Conservation (phyloP, 2,113 vertebrate species). For the Scatophagus argus region DNA sequence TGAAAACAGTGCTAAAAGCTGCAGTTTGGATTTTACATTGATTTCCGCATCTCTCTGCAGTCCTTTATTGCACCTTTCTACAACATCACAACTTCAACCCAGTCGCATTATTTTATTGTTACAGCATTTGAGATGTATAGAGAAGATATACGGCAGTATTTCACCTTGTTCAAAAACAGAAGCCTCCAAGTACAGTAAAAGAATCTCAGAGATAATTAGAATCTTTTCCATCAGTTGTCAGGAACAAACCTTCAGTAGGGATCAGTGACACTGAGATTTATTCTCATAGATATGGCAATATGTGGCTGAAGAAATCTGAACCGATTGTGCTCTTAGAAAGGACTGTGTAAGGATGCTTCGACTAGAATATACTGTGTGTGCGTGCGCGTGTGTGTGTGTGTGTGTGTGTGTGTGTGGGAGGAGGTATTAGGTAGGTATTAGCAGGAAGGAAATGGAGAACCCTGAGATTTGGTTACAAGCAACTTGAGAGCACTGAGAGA, state of each 20-base stretch:
- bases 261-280: conserved; percentile 43
- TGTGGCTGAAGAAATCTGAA: conserved; percentile 19
- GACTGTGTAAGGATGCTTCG: not conserved
- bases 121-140: not conserved
- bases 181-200: not conserved
- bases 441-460: conserved; percentile 65
- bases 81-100: conserved; percentile 42
- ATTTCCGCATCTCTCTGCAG: conserved; percentile 46
- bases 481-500: conserved; percentile 64
- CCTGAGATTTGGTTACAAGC: conserved; percentile 70
- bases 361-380: not conserved
- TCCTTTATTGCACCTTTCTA: not conserved
- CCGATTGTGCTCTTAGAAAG: conserved; percentile 12
- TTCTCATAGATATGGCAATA: conserved; percentile 29
- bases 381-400: conserved; percentile 2
- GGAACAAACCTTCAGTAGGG: conserved; percentile 6
- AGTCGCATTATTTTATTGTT: conserved; percentile 39
- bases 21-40: conserved; percentile 52
- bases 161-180: conserved; percentile 16
- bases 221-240: conserved; percentile 22
- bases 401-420: conserved; percentile 1
- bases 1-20: conserved; percentile 65
- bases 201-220: not conserved
- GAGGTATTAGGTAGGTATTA: conserved; percentile 53
- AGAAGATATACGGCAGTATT: not conserved